These are phyloP conservation scores for Syngnathus rostellatus DNA, from an alignment of 2,797 vertebrate genomes.

Conservation along the genomic window DNA sequence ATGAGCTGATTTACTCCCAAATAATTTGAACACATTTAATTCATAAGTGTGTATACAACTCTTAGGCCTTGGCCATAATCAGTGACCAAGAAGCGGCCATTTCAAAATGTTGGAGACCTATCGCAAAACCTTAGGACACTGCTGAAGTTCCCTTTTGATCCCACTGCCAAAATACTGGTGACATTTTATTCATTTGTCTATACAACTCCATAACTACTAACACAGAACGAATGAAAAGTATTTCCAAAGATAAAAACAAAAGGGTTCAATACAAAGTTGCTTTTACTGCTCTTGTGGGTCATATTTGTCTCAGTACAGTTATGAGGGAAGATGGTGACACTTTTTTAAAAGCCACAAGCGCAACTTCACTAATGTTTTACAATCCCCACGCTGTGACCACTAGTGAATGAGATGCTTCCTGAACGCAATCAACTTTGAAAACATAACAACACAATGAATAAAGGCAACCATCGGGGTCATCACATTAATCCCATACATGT, in stretches of 20 bases:
- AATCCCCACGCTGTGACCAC: constrained; percentile 26
- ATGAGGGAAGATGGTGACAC: background rate
- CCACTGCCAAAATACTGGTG: constrained; percentile 4
- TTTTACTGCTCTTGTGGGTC: constrained; percentile 30
- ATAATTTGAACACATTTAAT: background rate
- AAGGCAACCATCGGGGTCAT: constrained; percentile 26
- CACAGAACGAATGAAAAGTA: constrained; percentile 50
- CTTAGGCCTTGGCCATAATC: background rate
- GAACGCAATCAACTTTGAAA: constrained; percentile 16
- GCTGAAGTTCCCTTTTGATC: background rate
- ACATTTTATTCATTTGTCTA: constrained; percentile 66
- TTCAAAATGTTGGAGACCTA: background rate
- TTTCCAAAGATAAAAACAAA: constrained; percentile 43
- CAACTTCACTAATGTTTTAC: constrained; percentile 43
- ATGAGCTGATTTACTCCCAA: background rate
- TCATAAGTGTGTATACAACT: background rate
- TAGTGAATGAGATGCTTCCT: constrained; percentile 1
- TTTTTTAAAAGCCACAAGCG: constrained; percentile 26
- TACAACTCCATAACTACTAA: constrained; percentile 54
- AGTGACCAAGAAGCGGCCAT: background rate
- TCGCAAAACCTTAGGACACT: background rate
- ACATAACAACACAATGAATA: constrained; percentile 16
- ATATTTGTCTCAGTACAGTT: constrained; percentile 12
- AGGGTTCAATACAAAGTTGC: constrained; percentile 37
- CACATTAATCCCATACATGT: constrained; percentile 37